Conservation (phyloP, 2,797 vertebrate species). For the Gephyroberyx darwinii region DNA sequence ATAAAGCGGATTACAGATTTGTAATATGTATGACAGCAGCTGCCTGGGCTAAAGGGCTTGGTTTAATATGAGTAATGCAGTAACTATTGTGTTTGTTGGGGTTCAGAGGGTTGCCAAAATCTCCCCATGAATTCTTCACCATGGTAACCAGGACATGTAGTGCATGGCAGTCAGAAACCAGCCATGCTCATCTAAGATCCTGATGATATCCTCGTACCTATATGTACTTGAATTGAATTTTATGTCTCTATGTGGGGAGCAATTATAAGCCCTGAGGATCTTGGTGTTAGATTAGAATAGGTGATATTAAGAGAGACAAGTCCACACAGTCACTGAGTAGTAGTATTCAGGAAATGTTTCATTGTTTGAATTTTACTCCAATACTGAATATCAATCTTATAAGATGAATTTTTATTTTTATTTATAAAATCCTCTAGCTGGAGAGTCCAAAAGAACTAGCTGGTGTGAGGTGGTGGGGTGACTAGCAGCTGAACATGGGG, state of each 20-base stretch:
- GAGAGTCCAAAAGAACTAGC: not conserved
- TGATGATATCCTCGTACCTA: conserved; percentile 5
- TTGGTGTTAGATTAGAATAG: not conserved
- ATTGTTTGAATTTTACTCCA: too few relatives aligned
- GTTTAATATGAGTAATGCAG: conserved; percentile 72
- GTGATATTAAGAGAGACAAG: not conserved
- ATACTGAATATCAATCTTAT: not conserved
- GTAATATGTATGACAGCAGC: conserved; percentile 45
- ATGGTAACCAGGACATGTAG: conserved; percentile 55
- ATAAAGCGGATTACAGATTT: conserved; percentile 74
- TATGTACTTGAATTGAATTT: conserved; percentile 41
- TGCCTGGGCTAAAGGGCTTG: conserved; percentile 48
- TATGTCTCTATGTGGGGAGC: not conserved
- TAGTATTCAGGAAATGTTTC: not conserved
- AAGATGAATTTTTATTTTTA: not conserved
- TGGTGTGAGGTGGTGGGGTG: too few relatives aligned
- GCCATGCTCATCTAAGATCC: conserved; percentile 6
- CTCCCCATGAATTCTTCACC: conserved; percentile 42
- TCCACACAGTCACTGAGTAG: not conserved
- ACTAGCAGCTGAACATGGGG: not conserved
- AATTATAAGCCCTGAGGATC: not conserved
- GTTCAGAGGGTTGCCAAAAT: conserved; percentile 56
- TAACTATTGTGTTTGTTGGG: conserved; percentile 61
- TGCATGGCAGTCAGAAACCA: conserved; percentile 32
- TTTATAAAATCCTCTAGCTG: not conserved